Evolutionary conservation across 2,797 vertebrate genomes (phyloP), one percentile per base, ranked within the genome.

Genomic region (Hafferia zeledoni): DNA sequence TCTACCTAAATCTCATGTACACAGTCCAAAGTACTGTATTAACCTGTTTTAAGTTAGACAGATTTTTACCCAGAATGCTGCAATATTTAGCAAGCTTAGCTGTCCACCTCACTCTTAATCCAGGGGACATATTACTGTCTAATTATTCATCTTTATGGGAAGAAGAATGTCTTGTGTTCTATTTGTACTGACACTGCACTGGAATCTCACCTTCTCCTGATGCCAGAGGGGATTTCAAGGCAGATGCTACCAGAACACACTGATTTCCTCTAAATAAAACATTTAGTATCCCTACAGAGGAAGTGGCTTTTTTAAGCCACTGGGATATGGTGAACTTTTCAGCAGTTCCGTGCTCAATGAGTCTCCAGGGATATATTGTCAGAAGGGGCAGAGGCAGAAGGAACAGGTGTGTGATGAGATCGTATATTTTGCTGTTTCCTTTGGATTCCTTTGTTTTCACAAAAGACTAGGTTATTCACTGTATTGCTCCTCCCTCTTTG

Each of bases 331-430:
- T 74, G 56, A 91, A 68, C 57, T 77, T 61, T 75, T 87, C 65
- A 82, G 30, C 28, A 71, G 50, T 47, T 68, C 35, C 49, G 46
- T 47, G 22, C 46, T 83, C 57, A 90, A 37, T 2, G 16, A 50
- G 6, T 41, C 94, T 87, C 83, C 67, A 19, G 67, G 59, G 87
- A 56, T 53, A 22, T 43, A 30, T 61, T 86, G 47, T 74, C 76
- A 86, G 63, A 84, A 92, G 90, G 64, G 59, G 41, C 39, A 91
- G 75, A 67, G 59, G 41, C 39, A 90, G 77, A 67, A 0, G 0
- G 76, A 96, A 95, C 95, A 96, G 94, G 95, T 97, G 94, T 84
- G 92, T 83, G 72, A 83, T 49, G 74, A 86, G 77, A 50, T 60
- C 3, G 1, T 61, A 37, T 94, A 89, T 94, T 87, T 89, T 84